Conservation (phyloP, 2,888 invertebrate species). For the Lepidocyrtinus sp. region DNA sequence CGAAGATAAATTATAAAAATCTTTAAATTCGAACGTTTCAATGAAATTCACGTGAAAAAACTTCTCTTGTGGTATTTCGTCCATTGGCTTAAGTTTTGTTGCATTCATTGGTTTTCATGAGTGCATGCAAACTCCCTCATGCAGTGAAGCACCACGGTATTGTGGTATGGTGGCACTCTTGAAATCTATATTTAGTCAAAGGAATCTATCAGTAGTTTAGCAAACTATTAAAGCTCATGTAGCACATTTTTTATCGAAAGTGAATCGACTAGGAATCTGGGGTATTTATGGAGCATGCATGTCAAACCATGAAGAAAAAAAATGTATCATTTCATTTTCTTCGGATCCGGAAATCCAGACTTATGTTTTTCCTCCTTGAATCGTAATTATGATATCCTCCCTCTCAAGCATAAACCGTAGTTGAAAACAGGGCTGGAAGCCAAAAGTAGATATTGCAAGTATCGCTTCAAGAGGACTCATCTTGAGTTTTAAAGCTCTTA, state of each 20-base stretch:
- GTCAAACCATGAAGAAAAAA: background rate
- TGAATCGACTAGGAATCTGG: background rate
- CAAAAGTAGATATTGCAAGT: no score
- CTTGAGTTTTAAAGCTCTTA: no score
- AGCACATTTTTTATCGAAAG: background rate
- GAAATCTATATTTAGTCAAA: constrained; percentile 10
- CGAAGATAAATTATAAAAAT: no score
- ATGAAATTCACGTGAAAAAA: no score
- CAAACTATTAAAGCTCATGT: background rate
- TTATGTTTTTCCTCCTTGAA: background rate
- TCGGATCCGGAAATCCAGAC: constrained; percentile 10
- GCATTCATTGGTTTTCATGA: no score
- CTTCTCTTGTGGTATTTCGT: no score
- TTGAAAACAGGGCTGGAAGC: constrained; percentile 10
- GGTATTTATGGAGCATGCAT: background rate
- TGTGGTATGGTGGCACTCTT: no score
- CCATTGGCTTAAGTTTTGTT: no score
- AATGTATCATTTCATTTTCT: background rate
- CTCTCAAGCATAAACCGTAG: background rate
- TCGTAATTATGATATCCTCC: background rate
- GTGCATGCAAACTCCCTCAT: no score
- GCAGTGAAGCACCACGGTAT: no score
- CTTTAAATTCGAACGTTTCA: no score
- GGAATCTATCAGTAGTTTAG: background rate
- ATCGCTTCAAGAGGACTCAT: no score